phyloP scores from a whole-genome alignment of 2,888 invertebrate species.

The Agrotis ipsilon region DNA sequence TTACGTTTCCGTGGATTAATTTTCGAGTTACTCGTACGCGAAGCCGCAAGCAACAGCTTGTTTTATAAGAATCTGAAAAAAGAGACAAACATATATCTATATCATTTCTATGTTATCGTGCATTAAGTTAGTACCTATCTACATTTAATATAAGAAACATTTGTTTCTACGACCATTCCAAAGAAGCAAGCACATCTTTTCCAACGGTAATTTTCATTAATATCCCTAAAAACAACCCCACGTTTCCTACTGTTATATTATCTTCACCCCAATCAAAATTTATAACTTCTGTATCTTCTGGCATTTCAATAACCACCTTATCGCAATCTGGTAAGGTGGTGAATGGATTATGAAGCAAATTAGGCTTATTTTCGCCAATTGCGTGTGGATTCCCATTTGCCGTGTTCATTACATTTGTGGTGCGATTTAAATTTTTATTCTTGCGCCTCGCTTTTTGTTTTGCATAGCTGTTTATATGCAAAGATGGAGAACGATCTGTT shows the following conservation, averaged over 20 bases:
- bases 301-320: conserved; percentile 36
- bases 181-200: conserved; percentile 36
- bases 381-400: conserved; percentile 65
- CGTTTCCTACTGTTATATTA: conserved; percentile 59
- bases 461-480: not conserved
- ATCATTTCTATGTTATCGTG: no score
- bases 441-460: not conserved
- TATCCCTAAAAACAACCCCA: conserved; percentile 50
- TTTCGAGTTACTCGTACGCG: no score
- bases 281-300: conserved; percentile 33
- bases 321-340: conserved; percentile 8
- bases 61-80: no score
- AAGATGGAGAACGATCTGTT: not conserved
- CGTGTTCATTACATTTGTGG: conserved; percentile 62
- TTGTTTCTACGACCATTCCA: conserved; percentile 4
- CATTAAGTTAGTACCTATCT: no score
- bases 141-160: not conserved
- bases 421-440: conserved; percentile 61
- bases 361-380: conserved; percentile 61
- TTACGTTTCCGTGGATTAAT: no score
- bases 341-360: conserved; percentile 4
- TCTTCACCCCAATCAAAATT: conserved; percentile 64
- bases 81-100: no score
- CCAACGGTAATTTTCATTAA: conserved; percentile 56
- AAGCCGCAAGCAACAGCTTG: no score